Base-by-base conservation (phyloP, 2,888 invertebrate genomes). In the Venusia cambrica region DNA sequence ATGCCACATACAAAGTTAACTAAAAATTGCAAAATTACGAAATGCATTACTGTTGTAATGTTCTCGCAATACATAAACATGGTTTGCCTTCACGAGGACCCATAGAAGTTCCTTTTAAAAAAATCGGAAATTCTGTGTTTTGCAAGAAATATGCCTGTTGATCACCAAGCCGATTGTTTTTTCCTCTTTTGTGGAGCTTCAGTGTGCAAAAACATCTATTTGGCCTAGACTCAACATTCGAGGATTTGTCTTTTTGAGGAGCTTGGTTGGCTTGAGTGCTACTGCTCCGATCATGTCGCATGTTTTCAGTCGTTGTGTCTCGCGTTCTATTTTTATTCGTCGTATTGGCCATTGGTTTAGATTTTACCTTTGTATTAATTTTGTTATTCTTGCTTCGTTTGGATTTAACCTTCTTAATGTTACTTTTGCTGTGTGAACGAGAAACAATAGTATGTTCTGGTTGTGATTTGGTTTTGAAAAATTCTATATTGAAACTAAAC, bases 401-500 rank as follows among this genome's bases (percentile, higher is more conserved):
- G n/a, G n/a, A n/a, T n/a, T n/a, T n/a, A n/a, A n/a, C n/a, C n/a
- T n/a, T n/a, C n/a, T n/a, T n/a, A n/a, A n/a, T n/a, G n/a, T n/a
- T n/a, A n/a, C n/a, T n/a, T n/a, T n/a, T n/a, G n/a, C n/a, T n/a
- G n/a, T n/a, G n/a, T n/a, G n/a, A n/a, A n/a, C n/a, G n/a, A n/a
- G n/a, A n/a, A n/a, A n/a, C n/a, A n/a, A n/a, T n/a, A n/a, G n/a
- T n/a, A n/a, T n/a, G n/a, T n/a, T n/a, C n/a, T n/a, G n/a, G n/a
- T n/a, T 12, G n/a, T 2, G 4, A 7, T 28, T 22, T 31, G 16
- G 43, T 38, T 51, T 51, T 63, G 24, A 28, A 51, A 42, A 64
- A 59, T 28, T 56, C 51, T 2, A 61, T 21, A 11, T 50, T 38
- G 6, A 59, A 37, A 38, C 48, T 49, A n/a, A 53, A 39, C 32